Percentiles rank a stretch among this genome's conserved stretches.
phyloP scores from a whole-genome alignment of 1,140 invertebrate genomes.

The Bombus terrestris region DNA sequence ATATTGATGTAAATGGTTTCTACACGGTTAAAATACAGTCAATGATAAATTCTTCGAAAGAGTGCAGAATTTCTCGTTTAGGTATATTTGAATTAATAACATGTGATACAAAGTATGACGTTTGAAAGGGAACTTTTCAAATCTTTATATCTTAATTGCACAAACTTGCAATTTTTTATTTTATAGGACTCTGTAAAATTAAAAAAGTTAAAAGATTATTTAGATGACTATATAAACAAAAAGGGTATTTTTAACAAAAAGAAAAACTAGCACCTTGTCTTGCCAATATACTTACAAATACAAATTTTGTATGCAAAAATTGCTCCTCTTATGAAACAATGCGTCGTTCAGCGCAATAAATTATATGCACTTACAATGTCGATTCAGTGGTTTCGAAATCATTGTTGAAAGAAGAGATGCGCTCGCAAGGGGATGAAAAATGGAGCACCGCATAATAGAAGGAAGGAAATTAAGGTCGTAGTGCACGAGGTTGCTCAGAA shows the following conservation, averaged over 20 bases:
- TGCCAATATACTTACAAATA: not conserved
- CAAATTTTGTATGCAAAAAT: not conserved
- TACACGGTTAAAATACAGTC: not conserved
- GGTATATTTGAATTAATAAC: not conserved
- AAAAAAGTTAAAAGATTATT: not conserved
- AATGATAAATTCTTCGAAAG: not conserved
- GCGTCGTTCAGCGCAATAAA: not conserved
- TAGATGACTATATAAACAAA: not conserved
- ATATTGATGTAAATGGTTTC: not conserved
- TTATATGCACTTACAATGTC: not conserved
- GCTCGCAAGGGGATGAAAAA: conserved; percentile 37
- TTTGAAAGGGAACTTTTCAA: not conserved
- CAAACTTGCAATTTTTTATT: not conserved
- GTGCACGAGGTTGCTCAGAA: conserved; percentile 61
- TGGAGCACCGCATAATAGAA: conserved; percentile 46
- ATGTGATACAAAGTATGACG: not conserved
- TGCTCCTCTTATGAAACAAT: not conserved
- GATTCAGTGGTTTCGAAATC: not conserved
- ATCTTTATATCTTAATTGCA: not conserved
- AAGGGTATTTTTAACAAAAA: not conserved
- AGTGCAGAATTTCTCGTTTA: too few relatives aligned
- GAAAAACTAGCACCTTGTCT: not conserved
- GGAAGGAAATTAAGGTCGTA: conserved; percentile 59
- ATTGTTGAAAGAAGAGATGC: not conserved
- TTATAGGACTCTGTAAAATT: not conserved